These are phyloP conservation scores for Acanthosepion esculentum DNA, from an alignment of 2,888 invertebrate species.

Conservation along the genomic window DNA sequence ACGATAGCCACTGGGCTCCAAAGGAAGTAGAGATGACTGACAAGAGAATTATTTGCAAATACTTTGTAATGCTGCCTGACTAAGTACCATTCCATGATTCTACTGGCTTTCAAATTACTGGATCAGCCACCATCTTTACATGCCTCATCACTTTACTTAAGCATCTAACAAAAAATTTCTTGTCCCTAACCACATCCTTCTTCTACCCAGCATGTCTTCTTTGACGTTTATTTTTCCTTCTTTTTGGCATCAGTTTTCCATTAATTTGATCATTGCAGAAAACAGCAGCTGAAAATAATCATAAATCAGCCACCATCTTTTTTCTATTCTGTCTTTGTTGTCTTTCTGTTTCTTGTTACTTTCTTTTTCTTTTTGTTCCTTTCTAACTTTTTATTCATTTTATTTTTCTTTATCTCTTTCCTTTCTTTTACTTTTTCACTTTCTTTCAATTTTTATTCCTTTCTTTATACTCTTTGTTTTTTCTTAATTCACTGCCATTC, in stretches of 20 bases:
- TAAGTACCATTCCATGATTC: neutral
- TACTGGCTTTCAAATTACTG: neutral
- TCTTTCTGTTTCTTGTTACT: neutral
- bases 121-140: constrained; percentile 12
- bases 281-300: neutral
- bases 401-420: no score
- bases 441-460: neutral
- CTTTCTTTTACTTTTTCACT: neutral
- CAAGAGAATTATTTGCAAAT: neutral
- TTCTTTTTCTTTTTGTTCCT: neutral
- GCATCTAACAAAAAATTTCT: neutral
- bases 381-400: neutral
- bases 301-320: neutral
- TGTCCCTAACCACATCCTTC: neutral
- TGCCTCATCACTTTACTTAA: neutral
- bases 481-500: no score
- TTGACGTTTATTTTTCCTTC: neutral
- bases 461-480: neutral
- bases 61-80: neutral
- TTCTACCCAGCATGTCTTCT: no score
- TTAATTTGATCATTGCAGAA: neutral
- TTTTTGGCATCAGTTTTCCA: neutral
- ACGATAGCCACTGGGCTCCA: neutral
- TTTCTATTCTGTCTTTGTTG: neutral
- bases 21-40: constrained; percentile 8